Percentiles rank a stretch among this genome's conserved stretches.
These are phyloP conservation scores for Arvicola amphibius DNA, from an alignment of 2,797 vertebrate genomes.

Conservation along the genomic window DNA sequence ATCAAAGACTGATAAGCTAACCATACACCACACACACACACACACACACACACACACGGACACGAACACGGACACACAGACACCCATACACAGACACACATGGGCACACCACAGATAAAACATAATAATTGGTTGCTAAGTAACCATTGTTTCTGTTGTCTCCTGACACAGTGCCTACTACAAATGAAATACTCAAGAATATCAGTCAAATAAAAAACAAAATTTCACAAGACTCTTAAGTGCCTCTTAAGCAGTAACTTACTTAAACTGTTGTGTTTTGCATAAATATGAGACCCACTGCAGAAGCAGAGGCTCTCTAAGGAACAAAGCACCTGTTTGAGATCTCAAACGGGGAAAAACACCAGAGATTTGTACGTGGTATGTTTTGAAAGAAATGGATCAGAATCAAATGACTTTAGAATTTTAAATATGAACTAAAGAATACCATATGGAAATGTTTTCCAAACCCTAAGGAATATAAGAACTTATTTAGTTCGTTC, in stretches of 20 bases:
- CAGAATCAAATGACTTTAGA: neutral
- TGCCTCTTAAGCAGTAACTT: neutral
- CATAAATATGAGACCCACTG: neutral
- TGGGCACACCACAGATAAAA: neutral
- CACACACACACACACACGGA: neutral
- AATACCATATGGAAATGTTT: neutral
- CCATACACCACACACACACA: neutral
- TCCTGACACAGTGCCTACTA: neutral
- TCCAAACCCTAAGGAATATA: neutral
- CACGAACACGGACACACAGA: neutral
- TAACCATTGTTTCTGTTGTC: neutral
- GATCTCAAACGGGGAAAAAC: constrained; percentile 9
- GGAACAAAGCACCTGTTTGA: neutral
- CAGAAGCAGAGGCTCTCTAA: neutral
- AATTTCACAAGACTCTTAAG: constrained; percentile 43
- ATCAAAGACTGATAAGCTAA: neutral
- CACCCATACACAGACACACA: neutral
- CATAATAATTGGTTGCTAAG: neutral
- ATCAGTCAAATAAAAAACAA: constrained; percentile 20
- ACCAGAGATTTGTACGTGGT: neutral
- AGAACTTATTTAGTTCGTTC: neutral
- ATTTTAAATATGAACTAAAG: constrained; percentile 29
- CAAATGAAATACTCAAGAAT: neutral
- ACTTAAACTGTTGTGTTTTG: neutral
- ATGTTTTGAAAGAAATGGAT: neutral